Base-by-base conservation (phyloP, 2,888 invertebrate genomes). In the Athalia circularis region DNA sequence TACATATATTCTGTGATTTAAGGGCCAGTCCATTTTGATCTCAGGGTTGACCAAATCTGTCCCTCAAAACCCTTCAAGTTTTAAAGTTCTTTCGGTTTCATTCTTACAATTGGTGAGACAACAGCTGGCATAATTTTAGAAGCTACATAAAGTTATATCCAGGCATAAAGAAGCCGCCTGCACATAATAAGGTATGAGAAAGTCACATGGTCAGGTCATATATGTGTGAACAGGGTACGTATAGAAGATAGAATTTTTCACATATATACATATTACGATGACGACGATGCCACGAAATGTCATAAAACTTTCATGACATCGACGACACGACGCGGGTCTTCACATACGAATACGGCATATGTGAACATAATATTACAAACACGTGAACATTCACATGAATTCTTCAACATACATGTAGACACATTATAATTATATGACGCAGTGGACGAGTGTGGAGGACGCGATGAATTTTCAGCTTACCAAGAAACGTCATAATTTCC, bases 401-500 rank as follows among this genome's bases (percentile, higher is more conserved):
- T 62, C 62, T 8, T 13, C 8, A 29, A 15, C 15, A 9, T 13
- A 62, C 62, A 29, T 29, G 62, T 13, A 29, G 8, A 15, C 62
- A 29, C 29, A 29, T 29, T 29, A 29, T 29, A 29, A 29, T 62
- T 62, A 11, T n/a, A 9, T 9, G 9, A 54, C 11, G 54, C 4
- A 7, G 54, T 11, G 54, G 29, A 29, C 29, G 29, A 29, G 29
- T 29, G 29, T 29, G 29, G 29, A 9, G 54, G 9, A 54, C 11
- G 54, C 4, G 54, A n/a, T 11, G 54, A n/a, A 54, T n/a, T 54
- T 54, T 11, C n/a, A n/a, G 54, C 54, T 54, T 62, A 75, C 75
- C 62, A 48, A 75, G 75, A 75, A 75, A 75, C 50, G 50, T 75
- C 61, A 64, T 75, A 75, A 75, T 75, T 50, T 50, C 50, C 47